A percentile compares a stretch with the other conserved stretches of the same genome.
Evolutionary conservation across 2,888 invertebrate species (phyloP).

Genomic region (Ceramica pisi): DNA sequence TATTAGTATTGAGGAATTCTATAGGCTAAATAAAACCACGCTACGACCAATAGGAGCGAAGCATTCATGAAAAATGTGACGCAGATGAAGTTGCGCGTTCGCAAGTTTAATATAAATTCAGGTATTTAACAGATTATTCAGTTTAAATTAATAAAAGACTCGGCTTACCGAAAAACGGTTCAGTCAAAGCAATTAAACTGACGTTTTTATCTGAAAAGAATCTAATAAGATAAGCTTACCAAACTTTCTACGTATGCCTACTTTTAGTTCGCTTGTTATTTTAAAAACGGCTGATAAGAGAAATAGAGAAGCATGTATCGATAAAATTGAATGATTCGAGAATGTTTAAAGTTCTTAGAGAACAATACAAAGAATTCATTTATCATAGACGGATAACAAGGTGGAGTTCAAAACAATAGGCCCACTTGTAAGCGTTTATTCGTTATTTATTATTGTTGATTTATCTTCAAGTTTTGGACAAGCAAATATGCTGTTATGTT

Average conservation of each 20-base stretch:
- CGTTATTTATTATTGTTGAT: conserved; percentile 67
- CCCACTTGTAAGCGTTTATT: conserved; percentile 68
- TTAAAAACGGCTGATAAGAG: conserved; percentile 47
- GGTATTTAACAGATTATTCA: not conserved
- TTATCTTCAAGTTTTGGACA: conserved; percentile 65
- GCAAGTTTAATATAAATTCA: no score
- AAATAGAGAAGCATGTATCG: conserved; percentile 53
- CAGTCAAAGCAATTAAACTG: not conserved
- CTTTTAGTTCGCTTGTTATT: conserved; percentile 19
- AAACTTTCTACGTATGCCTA: conserved; percentile 39
- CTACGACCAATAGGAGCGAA: no score
- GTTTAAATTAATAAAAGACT: not conserved
- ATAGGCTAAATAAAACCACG: no score
- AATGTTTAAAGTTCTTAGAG: conserved; percentile 62
- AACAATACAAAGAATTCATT: conserved; percentile 69
- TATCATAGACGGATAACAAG: conserved; percentile 71
- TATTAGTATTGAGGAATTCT: no score
- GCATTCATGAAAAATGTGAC: no score
- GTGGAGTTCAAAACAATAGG: conserved; percentile 68
- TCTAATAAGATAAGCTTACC: not conserved
- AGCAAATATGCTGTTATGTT: conserved; percentile 50
- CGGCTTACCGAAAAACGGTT: not conserved
- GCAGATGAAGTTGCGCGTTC: no score
- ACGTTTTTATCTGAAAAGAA: not conserved
- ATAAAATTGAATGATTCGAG: conserved; percentile 65